Conservation (phyloP, 2,888 invertebrate genomes). For the Vandiemenella viatica region DNA sequence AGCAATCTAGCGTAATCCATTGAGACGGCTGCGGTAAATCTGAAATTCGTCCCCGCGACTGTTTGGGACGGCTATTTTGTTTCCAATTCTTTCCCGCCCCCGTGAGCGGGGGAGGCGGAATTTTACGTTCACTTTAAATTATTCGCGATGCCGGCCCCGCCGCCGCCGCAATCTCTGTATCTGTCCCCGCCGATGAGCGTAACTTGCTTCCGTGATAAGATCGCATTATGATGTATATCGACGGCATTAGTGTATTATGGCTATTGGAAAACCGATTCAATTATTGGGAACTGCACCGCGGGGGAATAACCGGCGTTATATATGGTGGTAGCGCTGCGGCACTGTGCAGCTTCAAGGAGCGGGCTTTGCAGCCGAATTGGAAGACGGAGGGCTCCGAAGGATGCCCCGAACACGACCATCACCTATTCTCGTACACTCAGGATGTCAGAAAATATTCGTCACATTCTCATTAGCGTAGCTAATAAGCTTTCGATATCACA, state of each 20-base stretch:
- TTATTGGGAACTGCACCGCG: constrained; percentile 33
- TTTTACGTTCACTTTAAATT: neutral
- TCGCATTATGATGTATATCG: neutral
- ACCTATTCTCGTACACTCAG: no score
- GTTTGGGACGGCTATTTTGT: neutral
- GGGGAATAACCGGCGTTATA: constrained; percentile 20
- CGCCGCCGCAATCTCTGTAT: neutral
- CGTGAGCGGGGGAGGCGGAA: neutral
- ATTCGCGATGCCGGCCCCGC: neutral
- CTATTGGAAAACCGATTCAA: constrained; percentile 35
- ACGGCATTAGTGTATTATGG: constrained; percentile 32
- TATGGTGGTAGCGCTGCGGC: neutral
- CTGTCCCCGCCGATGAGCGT: neutral
- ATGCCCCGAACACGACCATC: no score
- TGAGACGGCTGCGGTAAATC: neutral
- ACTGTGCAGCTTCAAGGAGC: neutral
- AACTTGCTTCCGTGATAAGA: neutral
- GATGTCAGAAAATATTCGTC: no score
- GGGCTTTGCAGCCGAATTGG: no score
- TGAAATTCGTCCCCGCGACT: neutral
- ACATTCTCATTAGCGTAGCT: no score
- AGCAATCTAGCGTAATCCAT: neutral
- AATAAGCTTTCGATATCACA: no score
- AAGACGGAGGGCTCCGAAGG: no score
- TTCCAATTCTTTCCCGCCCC: neutral